These are phyloP conservation scores for Brachionus paranguensis DNA, from an alignment of 1,140 invertebrate species.

Conservation along the genomic window DNA sequence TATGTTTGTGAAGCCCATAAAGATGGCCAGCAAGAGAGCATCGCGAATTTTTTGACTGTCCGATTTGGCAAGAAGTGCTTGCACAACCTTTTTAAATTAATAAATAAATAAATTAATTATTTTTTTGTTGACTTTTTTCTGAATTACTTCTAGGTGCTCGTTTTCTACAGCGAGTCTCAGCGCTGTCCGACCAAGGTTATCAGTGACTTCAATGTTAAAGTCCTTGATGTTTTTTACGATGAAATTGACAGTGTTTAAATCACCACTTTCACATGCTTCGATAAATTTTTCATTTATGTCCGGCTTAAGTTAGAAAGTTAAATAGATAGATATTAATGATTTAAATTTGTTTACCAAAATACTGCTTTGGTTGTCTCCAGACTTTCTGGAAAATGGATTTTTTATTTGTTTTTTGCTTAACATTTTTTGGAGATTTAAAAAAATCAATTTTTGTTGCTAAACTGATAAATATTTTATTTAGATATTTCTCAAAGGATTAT, in stretches of 20 bases:
- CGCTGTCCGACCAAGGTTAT: constrained; percentile 49
- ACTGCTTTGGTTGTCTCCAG: neutral
- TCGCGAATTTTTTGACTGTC: constrained; percentile 51
- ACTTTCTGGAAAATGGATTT: constrained; percentile 21
- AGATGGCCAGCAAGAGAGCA: constrained; percentile 52
- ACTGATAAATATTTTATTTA: neutral
- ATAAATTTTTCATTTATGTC: constrained; percentile 39
- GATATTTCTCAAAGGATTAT: neutral
- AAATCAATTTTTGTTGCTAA: neutral
- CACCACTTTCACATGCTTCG: constrained; percentile 39
- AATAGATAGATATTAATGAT: neutral
- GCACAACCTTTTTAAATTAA: constrained; percentile 6
- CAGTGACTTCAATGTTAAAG: constrained; percentile 48
- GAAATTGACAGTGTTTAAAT: constrained; percentile 44
- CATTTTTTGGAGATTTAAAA: neutral
- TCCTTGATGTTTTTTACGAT: constrained; percentile 46
- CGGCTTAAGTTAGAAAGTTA: neutral
- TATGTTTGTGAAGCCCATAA: constrained; percentile 52
- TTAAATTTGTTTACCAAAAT: neutral
- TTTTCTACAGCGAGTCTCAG: constrained; percentile 49
- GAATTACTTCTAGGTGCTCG: constrained; percentile 51
- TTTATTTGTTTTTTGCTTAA: constrained; percentile 18
- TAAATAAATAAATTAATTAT: neutral
- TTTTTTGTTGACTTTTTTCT: constrained; percentile 41
- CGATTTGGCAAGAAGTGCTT: constrained; percentile 45